Conservation (phyloP, 1,140 invertebrate species). For the Megalopta genalis region DNA sequence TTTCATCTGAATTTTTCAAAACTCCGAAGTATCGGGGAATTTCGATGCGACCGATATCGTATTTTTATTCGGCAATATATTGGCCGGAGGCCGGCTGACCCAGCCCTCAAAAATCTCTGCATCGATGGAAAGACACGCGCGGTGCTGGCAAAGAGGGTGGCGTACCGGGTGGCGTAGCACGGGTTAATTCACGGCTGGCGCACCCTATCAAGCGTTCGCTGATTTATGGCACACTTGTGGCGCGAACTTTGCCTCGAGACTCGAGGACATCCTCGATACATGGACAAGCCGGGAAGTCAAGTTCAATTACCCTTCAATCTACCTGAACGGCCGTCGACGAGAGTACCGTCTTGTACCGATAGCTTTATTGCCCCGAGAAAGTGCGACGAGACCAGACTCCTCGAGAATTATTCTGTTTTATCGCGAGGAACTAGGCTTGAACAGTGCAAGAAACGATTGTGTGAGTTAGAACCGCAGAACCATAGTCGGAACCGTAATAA, state of each 20-base stretch:
- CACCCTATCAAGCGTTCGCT: background rate
- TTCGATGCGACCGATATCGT: background rate
- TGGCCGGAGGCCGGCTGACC: background rate
- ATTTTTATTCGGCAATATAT: conserved; percentile 1
- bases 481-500: no score
- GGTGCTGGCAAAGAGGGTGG: no score
- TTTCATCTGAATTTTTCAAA: background rate
- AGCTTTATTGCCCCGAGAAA: conserved; percentile 9
- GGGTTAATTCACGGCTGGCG: conserved; percentile 18
- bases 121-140: background rate
- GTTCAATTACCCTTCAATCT: conserved; percentile 42
- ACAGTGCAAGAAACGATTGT: no score
- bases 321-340: background rate
- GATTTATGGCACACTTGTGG: conserved; percentile 26
- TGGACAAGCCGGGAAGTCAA: conserved; percentile 13
- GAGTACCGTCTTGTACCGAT: background rate
- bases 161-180: no score
- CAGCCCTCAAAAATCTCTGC: background rate
- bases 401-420: background rate
- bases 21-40: background rate
- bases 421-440: background rate
- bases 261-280: conserved; percentile 26
- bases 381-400: background rate
- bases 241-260: conserved; percentile 27
- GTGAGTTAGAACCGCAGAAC: no score